A percentile compares a stretch with the other conserved stretches of the same genome.
These are phyloP conservation scores for Aphelocoma californica DNA, from an alignment of 2,797 vertebrate species.

Conservation along the genomic window DNA sequence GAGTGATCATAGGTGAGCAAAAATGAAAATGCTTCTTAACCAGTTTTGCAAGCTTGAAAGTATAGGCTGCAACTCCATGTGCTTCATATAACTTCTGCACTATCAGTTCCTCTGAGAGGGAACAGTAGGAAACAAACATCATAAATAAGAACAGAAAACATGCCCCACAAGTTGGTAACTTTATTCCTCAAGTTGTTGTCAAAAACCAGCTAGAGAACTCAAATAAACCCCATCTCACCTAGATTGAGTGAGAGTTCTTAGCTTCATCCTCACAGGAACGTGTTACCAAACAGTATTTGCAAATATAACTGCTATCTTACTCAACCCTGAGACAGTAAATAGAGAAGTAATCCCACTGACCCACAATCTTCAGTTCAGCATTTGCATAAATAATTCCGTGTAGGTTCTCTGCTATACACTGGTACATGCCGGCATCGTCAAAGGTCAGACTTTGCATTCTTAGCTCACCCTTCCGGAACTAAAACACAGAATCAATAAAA, in stretches of 20 bases:
- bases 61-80: not conserved
- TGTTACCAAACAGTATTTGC: not conserved
- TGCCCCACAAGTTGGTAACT: not conserved
- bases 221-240: not conserved
- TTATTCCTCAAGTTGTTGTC: not conserved
- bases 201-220: not conserved
- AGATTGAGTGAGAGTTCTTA: not conserved
- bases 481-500: constrained; percentile 48
- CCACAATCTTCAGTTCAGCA: constrained; percentile 91
- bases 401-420: constrained; percentile 90
- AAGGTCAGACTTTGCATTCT: constrained; percentile 83
- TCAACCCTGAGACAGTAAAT: not conserved
- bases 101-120: not conserved
- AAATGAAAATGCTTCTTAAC: not conserved
- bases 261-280: not conserved
- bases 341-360: constrained; percentile 78
- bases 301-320: not conserved
- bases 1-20: not conserved
- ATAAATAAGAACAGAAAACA: not conserved
- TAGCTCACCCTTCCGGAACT: constrained; percentile 85
- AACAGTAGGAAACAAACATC: not conserved
- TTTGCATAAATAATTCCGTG: constrained; percentile 90
- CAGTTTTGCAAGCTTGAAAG: not conserved
- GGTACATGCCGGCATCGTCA: constrained; percentile 93
- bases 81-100: not conserved